A percentile compares a stretch with the other conserved stretches of the same genome.
These are phyloP conservation scores for Brachyptera putata DNA, from an alignment of 2,888 invertebrate genomes.

Conservation along the genomic window DNA sequence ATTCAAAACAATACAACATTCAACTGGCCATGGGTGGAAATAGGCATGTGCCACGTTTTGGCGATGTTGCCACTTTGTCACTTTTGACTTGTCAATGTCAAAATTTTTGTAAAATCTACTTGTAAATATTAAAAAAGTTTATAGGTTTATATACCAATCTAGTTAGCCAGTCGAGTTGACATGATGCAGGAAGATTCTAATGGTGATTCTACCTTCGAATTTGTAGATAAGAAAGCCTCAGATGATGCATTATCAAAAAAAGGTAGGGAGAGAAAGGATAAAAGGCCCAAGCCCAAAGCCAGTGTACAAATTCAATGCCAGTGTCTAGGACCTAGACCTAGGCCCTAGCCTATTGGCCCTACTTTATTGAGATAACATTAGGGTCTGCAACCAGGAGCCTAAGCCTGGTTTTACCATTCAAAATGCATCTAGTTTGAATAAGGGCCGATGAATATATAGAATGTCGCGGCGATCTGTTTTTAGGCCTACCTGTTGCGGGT, in stretches of 20 bases:
- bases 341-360: no score
- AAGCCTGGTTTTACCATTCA: no score
- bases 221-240: slow-evolving; percentile 42
- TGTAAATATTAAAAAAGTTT: background rate
- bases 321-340: background rate
- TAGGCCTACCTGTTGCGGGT: no score
- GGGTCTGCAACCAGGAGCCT: no score
- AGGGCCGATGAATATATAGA: no score
- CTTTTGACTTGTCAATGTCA: background rate
- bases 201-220: slow-evolving; percentile 46
- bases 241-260: slow-evolving; percentile 22
- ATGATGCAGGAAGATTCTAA: slow-evolving; percentile 46
- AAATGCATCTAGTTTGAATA: no score
- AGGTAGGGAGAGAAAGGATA: background rate
- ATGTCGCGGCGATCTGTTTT: no score
- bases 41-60: background rate
- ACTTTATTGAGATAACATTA: no score
- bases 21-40: background rate
- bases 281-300: background rate
- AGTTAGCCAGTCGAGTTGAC: no score
- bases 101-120: background rate
- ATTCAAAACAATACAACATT: background rate
- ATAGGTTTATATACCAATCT: background rate
- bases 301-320: background rate
- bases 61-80: background rate